phyloP scores from a whole-genome alignment of 2,888 invertebrate species.

The Caenorhabditis panamensis region DNA sequence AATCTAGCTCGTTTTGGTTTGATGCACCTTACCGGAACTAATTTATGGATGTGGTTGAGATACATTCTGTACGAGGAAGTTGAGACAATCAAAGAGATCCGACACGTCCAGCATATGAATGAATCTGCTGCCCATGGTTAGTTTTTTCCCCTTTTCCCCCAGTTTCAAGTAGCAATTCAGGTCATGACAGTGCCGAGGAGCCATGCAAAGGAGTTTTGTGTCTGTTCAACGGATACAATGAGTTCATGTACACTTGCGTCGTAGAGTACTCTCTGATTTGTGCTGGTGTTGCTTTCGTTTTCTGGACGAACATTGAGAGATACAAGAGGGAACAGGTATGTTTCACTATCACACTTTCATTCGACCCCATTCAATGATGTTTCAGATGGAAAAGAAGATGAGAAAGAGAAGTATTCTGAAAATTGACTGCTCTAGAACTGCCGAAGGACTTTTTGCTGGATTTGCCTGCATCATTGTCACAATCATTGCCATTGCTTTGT shows the following conservation, averaged over 20 bases:
- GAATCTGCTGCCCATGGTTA: conserved; percentile 2
- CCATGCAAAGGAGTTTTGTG: conserved; percentile 70
- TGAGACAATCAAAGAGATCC: conserved; percentile 69
- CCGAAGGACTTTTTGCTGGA: conserved; percentile 71
- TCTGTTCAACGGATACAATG: conserved; percentile 70
- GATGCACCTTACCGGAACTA: conserved; percentile 72
- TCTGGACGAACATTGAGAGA: conserved; percentile 71
- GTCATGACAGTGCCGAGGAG: conserved; percentile 39
- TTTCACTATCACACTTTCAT: not conserved
- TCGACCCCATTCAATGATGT: not conserved
- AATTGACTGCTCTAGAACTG: conserved; percentile 73
- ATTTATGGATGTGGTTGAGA: conserved; percentile 74
- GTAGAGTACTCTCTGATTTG: conserved; percentile 74
- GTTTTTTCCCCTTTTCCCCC: not conserved
- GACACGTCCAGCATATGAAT: conserved; percentile 45
- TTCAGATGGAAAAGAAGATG: conserved; percentile 57
- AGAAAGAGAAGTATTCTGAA: conserved; percentile 68
- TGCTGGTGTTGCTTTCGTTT: conserved; percentile 73
- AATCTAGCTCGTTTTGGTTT: conserved; percentile 70
- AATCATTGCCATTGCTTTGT: conserved; percentile 68
- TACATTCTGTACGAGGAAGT: conserved; percentile 74
- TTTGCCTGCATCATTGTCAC: conserved; percentile 69
- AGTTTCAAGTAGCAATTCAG: conserved; percentile 45
- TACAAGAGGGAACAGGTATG: conserved; percentile 37
- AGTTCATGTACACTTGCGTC: conserved; percentile 76